A percentile compares a stretch with the other conserved stretches of the same genome.
Conservation (phyloP, 2,797 vertebrate species). For the Lates japonicus region DNA sequence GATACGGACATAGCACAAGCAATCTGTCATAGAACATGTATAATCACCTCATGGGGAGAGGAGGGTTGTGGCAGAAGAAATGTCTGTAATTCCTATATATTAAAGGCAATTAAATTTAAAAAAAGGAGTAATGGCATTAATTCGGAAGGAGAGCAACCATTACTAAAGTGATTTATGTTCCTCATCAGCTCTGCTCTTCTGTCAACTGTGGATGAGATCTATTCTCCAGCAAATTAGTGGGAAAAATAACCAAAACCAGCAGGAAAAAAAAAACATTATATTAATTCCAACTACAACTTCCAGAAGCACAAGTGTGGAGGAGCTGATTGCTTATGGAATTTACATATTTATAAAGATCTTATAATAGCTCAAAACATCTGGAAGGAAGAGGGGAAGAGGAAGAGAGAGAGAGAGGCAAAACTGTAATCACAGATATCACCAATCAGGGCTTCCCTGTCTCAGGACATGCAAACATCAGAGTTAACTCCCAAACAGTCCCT, state of each 20-base stretch:
- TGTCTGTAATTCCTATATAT: constrained; percentile 10
- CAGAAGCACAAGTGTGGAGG: constrained; percentile 52
- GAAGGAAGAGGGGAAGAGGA: constrained; percentile 4
- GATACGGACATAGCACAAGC: constrained; percentile 26
- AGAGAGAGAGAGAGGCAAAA: constrained; percentile 13
- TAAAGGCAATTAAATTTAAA: constrained; percentile 44
- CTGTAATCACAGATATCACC: constrained; percentile 75
- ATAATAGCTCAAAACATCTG: constrained; percentile 60
- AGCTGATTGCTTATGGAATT: constrained; percentile 69
- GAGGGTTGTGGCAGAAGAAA: constrained; percentile 13
- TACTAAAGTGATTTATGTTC: constrained; percentile 61
- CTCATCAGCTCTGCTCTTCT: constrained; percentile 16
- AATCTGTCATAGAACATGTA: constrained; percentile 42
- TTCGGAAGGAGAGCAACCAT: constrained; percentile 49
- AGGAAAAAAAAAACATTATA: constrained; percentile 15
- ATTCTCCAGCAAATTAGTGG: constrained; percentile 39
- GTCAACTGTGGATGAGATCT: constrained; percentile 23
- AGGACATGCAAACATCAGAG: constrained; percentile 49
- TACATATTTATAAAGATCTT: constrained; percentile 54
- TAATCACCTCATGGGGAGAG: constrained; percentile 38
- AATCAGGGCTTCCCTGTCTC: constrained; percentile 71
- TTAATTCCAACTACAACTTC: constrained; percentile 31
- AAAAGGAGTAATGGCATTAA: constrained; percentile 30
- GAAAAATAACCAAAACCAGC: constrained; percentile 31
- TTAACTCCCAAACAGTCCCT: constrained; percentile 65